These are phyloP conservation scores for Tadarida brasiliensis DNA, from an alignment of 2,797 vertebrate species.

Conservation along the genomic window DNA sequence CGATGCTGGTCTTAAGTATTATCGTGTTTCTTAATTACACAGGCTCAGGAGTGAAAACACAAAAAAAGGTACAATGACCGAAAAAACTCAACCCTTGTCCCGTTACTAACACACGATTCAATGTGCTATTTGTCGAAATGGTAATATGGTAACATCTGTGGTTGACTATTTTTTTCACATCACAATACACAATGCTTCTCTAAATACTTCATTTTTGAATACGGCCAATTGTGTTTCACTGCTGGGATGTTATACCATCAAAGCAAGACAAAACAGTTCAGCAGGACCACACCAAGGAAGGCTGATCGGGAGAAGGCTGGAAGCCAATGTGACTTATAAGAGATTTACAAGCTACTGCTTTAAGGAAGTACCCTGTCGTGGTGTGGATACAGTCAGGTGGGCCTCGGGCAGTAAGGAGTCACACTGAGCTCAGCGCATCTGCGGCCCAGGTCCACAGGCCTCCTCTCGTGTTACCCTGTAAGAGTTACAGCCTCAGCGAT, in stretches of 20 bases:
- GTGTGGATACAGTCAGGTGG: neutral
- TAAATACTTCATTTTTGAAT: slow-evolving; percentile 19
- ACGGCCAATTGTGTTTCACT: neutral
- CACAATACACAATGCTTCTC: slow-evolving; percentile 6
- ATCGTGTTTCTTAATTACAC: neutral
- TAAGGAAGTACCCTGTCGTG: neutral
- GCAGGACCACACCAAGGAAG: neutral
- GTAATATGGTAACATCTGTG: slow-evolving; percentile 12
- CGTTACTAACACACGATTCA: neutral
- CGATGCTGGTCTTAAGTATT: neutral
- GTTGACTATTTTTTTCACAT: neutral
- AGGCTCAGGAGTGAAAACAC: neutral
- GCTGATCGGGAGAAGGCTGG: neutral
- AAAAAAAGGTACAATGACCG: slow-evolving; percentile 11
- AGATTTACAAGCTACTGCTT: neutral
- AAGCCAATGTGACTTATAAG: neutral
- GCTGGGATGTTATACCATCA: neutral
- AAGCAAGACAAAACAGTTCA: neutral
- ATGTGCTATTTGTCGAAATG: neutral
- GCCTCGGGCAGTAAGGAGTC: neutral
- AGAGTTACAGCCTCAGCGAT: neutral
- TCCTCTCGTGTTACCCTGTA: too few species aligned
- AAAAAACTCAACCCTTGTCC: neutral
- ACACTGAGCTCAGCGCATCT: neutral
- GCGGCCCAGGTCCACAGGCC: neutral